phyloP scores from a whole-genome alignment of 2,888 invertebrate species.

The Branchellion lobata region DNA sequence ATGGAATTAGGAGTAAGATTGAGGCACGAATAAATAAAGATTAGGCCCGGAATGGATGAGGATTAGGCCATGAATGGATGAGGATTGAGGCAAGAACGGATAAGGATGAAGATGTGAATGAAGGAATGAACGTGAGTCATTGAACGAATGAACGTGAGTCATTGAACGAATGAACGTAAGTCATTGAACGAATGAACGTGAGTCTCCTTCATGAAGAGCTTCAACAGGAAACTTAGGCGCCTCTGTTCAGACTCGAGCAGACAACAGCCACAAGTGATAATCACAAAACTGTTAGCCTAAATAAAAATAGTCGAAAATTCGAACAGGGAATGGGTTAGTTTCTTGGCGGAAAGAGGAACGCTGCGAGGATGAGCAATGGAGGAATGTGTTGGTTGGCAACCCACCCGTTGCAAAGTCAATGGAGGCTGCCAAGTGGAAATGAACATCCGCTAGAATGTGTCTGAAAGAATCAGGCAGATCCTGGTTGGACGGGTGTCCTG shows the following conservation, averaged over 20 bases:
- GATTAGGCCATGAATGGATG: not conserved
- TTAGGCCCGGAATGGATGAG: not conserved
- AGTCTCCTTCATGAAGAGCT: not conserved
- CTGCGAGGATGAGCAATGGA: not conserved
- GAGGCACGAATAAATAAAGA: not conserved
- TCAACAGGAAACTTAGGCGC: not conserved
- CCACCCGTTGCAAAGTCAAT: constrained; percentile 61
- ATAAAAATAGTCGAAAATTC: no score
- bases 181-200: not conserved
- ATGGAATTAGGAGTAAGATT: not conserved
- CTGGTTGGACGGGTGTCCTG: constrained; percentile 83
- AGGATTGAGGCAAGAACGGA: no score
- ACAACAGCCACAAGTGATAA: not conserved
- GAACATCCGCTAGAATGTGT: constrained; percentile 76
- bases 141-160: not conserved
- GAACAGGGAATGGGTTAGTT: no score
- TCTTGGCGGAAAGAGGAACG: not conserved
- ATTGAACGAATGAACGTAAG: not conserved
- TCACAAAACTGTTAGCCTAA: not conserved
- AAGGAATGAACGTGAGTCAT: no score
- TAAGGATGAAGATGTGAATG: no score
- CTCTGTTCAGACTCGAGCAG: not conserved
- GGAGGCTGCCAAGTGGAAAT: constrained; percentile 87
- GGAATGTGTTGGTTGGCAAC: no score
- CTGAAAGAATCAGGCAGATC: constrained; percentile 82